These are phyloP conservation scores for Cynopterus sphinx DNA, from an alignment of 2,797 vertebrate species.

Conservation along the genomic window DNA sequence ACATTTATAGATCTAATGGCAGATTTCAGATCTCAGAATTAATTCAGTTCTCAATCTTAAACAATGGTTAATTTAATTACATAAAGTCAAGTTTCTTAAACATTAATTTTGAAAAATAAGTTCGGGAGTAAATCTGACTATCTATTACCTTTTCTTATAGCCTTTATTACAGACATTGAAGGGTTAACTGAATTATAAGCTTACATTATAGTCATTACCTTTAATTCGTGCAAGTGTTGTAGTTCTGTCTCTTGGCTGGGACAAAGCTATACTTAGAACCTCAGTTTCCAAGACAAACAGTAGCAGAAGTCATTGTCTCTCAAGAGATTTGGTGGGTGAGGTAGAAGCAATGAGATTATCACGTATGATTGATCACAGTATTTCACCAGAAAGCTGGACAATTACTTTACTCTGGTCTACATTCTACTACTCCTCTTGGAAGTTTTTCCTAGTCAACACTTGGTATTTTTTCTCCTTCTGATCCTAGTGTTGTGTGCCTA, in stretches of 20 bases:
- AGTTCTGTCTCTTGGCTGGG: background rate
- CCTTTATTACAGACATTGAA: background rate
- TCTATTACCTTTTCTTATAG: background rate
- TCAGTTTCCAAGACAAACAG: background rate
- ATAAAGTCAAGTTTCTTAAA: background rate
- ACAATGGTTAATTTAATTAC: background rate
- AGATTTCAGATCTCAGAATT: background rate
- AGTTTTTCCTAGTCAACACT: background rate
- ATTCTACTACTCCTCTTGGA: background rate
- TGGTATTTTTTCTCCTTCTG: background rate
- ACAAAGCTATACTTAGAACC: background rate
- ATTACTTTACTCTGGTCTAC: background rate
- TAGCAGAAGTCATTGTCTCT: background rate
- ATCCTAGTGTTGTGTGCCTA: background rate
- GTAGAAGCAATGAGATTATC: background rate
- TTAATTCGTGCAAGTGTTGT: background rate
- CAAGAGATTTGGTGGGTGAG: background rate
- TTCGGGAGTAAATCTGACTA: background rate
- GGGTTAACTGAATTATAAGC: background rate
- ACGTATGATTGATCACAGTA: background rate
- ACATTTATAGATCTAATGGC: background rate
- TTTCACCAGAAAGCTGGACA: background rate
- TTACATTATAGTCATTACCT: background rate
- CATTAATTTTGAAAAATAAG: slow-evolving; percentile 2
- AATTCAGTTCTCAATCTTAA: background rate